Conservation (phyloP, 2,113 vertebrate species). For the Platichthys stellatus region DNA sequence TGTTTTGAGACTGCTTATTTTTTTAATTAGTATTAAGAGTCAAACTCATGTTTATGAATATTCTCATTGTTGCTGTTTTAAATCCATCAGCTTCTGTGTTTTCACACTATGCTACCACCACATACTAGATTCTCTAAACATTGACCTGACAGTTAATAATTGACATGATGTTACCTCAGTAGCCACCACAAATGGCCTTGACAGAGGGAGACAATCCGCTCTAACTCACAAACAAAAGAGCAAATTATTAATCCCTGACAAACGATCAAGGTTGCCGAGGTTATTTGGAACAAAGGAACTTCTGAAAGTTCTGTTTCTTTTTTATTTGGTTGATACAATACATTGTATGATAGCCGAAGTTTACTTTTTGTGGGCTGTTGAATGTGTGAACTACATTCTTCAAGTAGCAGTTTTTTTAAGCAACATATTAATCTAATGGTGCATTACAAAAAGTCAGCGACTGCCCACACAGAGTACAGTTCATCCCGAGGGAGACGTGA, state of each 20-base stretch:
- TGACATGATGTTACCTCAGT: slow-evolving; percentile 40
- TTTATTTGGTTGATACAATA: no score
- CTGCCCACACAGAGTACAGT: no score
- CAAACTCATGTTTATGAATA: neutral
- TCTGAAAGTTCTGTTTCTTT: no score
- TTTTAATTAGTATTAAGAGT: neutral
- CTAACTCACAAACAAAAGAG: slow-evolving; percentile 13
- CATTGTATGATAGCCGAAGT: no score
- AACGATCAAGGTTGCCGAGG: neutral
- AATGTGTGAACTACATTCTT: no score
- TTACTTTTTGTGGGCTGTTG: no score
- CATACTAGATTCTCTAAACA: slow-evolving; percentile 46
- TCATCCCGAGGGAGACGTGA: no score
- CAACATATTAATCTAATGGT: no score
- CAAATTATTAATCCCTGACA: neutral
- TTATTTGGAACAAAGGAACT: no score
- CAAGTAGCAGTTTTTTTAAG: no score
- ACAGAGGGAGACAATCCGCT: neutral
- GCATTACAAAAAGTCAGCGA: no score
- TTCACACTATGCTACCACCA: slow-evolving; percentile 8
- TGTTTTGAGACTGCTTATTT: neutral
- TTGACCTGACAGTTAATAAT: slow-evolving; percentile 71
- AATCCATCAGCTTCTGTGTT: slow-evolving; percentile 17
- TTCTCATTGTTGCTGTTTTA: slow-evolving; percentile 2
- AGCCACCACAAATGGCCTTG: slow-evolving; percentile 20